Evolutionary conservation across 1,140 invertebrate species (phyloP).

Genomic region (Zaprionus gabonicus): DNA sequence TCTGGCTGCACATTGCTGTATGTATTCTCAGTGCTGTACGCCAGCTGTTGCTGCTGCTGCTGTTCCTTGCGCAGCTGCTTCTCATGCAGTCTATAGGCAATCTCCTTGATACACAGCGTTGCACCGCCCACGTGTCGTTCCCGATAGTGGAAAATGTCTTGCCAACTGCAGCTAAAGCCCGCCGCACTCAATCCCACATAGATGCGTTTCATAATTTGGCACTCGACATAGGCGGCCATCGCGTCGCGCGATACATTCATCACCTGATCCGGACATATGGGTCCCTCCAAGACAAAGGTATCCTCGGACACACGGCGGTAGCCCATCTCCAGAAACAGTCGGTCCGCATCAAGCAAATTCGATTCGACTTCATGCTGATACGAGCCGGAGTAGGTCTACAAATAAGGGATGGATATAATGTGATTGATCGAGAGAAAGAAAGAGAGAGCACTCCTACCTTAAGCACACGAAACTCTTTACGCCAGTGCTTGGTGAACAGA

Average conservation of each 20-base stretch:
- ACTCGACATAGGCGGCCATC: constrained; percentile 94
- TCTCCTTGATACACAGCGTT: constrained; percentile 70
- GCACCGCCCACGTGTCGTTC: constrained; percentile 87
- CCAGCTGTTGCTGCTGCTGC: constrained; percentile 5
- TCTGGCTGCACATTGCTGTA: constrained; percentile 66
- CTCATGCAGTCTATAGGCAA: constrained; percentile 64
- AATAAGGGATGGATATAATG: constrained; percentile 22
- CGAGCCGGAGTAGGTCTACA: constrained; percentile 92
- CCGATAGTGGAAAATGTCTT: constrained; percentile 88
- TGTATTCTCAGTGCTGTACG: constrained; percentile 54
- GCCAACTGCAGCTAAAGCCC: constrained; percentile 86
- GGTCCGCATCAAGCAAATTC: constrained; percentile 90
- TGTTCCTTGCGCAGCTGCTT: constrained; percentile 67
- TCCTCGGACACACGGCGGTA: constrained; percentile 87
- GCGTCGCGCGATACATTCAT: constrained; percentile 92
- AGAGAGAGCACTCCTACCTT: constrained; percentile 86
- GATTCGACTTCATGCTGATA: constrained; percentile 94
- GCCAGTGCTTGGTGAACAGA: constrained; percentile 93
- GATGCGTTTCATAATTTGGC: constrained; percentile 89
- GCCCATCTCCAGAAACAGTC: constrained; percentile 92
- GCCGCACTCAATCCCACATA: constrained; percentile 71
- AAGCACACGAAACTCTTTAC: constrained; percentile 92
- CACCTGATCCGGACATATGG: constrained; percentile 92
- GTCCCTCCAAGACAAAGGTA: constrained; percentile 87
- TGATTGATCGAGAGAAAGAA: no score